These are phyloP conservation scores for Casuarius casuarius DNA, from an alignment of 2,113 vertebrate genomes.

Conservation along the genomic window DNA sequence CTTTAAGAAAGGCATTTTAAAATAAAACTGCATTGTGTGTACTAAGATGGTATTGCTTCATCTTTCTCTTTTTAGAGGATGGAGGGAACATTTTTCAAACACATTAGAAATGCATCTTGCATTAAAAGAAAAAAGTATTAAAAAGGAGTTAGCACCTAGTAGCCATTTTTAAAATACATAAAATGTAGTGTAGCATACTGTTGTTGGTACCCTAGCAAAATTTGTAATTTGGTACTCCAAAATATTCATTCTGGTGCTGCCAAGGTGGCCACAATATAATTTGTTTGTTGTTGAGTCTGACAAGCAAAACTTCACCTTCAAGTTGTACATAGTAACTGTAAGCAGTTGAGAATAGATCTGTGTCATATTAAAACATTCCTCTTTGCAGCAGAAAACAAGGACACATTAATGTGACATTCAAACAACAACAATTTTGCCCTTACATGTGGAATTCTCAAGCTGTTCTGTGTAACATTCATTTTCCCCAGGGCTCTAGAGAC, in stretches of 20 bases:
- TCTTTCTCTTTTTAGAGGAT: not conserved
- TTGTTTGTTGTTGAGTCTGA: accelerated
- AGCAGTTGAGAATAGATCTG: not conserved
- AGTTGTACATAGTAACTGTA: not conserved
- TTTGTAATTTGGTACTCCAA: not conserved
- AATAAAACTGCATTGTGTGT: not conserved
- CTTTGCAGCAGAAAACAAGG: not conserved
- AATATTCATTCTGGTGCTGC: not conserved
- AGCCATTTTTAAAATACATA: not conserved
- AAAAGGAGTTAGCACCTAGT: not conserved
- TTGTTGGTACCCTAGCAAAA: not conserved
- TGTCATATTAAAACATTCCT: not conserved
- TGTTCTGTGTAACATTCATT: not conserved
- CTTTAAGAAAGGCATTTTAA: not conserved
- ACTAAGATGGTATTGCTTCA: not conserved
- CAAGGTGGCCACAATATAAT: not conserved
- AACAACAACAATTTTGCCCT: not conserved
- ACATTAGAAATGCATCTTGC: not conserved
- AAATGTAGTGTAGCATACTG: not conserved
- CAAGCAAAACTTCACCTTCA: not conserved
- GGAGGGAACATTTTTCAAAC: not conserved
- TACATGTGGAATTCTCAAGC: not conserved
- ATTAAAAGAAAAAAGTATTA: not conserved
- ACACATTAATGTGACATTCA: accelerated
- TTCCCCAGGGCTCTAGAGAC: not conserved